phyloP scores from a whole-genome alignment of 92 coral and sea anemone species.

The Ricordea florida region DNA sequence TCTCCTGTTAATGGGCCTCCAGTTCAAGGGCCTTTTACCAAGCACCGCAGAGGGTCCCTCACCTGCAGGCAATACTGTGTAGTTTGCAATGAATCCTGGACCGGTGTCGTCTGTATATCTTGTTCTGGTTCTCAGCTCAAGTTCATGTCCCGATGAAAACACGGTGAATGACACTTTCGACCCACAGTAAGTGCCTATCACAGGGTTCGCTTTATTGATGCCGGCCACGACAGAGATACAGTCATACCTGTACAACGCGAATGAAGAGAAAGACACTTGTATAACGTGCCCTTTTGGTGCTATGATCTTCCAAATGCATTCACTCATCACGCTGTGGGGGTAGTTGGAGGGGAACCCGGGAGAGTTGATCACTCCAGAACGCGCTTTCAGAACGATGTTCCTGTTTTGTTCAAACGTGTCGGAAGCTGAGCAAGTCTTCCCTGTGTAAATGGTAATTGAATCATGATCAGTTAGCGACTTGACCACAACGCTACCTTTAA shows the following conservation, averaged over 20 bases:
- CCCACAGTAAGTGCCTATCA: not conserved
- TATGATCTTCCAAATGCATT: slow-evolving; percentile 47
- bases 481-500: too few relatives aligned
- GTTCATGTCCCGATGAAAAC: slow-evolving; percentile 4
- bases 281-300: slow-evolving; percentile 47
- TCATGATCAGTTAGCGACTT: not conserved
- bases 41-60: too few relatives aligned
- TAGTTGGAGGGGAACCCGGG: slow-evolving; percentile 56
- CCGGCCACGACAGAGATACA: not conserved
- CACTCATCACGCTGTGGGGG: slow-evolving; percentile 1
- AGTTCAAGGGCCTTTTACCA: too few relatives aligned
- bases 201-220: not conserved
- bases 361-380: slow-evolving; percentile 29
- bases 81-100: slow-evolving; percentile 28
- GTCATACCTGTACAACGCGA: too few relatives aligned
- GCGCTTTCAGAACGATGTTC: slow-evolving; percentile 19
- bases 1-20: too few relatives aligned
- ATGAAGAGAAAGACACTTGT: slow-evolving; percentile 26
- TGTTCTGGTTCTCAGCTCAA: not conserved
- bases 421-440: slow-evolving; percentile 19
- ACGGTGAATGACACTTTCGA: not conserved
- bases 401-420: slow-evolving; percentile 9
- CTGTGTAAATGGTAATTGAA: not conserved
- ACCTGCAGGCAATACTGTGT: slow-evolving; percentile 21
- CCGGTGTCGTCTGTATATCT: not conserved